These are phyloP conservation scores for Gadopsis marmoratus DNA, from an alignment of 2,797 vertebrate species.

Conservation along the genomic window DNA sequence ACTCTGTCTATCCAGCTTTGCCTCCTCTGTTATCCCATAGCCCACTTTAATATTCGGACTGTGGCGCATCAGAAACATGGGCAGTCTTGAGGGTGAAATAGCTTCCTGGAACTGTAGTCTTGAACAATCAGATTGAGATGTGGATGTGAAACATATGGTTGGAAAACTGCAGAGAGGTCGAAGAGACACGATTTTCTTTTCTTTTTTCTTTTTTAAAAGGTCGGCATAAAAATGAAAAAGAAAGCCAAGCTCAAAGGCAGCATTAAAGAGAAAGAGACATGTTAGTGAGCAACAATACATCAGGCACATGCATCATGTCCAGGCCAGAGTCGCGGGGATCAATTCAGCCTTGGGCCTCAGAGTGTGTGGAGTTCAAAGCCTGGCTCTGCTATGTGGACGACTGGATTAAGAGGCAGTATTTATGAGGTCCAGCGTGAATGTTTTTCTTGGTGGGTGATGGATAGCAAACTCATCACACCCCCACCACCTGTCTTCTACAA, in stretches of 20 bases:
- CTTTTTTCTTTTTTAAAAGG: background rate
- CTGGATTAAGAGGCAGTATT: conserved; percentile 79
- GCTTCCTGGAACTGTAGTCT: conserved; percentile 41
- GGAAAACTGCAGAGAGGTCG: conserved; percentile 17
- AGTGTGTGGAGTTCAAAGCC: conserved; percentile 69
- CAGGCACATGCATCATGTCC: conserved; percentile 62
- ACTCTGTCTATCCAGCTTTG: conserved; percentile 76
- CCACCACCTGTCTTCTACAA: conserved; percentile 62
- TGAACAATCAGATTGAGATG: conserved; percentile 32
- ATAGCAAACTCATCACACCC: conserved; percentile 64
- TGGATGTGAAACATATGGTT: conserved; percentile 12
- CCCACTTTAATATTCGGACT: conserved; percentile 74
- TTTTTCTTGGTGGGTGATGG: conserved; percentile 72
- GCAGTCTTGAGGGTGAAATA: conserved; percentile 43
- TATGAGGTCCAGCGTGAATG: conserved; percentile 70
- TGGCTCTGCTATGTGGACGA: conserved; percentile 60
- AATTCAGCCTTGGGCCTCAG: conserved; percentile 70
- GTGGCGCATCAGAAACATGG: conserved; percentile 51
- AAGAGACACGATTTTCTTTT: conserved; percentile 7
- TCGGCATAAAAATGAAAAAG: background rate
- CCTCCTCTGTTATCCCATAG: conserved; percentile 63
- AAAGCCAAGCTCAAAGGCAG: conserved; percentile 29
- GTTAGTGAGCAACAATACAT: conserved; percentile 47
- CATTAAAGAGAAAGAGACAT: conserved; percentile 39
- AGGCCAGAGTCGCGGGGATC: conserved; percentile 59